Evolutionary conservation across 53 echinoderm and acorn worm species (phyloP), one percentile per base, ranked within the genome.

Genomic region (Temnopleurus reevesii): DNA sequence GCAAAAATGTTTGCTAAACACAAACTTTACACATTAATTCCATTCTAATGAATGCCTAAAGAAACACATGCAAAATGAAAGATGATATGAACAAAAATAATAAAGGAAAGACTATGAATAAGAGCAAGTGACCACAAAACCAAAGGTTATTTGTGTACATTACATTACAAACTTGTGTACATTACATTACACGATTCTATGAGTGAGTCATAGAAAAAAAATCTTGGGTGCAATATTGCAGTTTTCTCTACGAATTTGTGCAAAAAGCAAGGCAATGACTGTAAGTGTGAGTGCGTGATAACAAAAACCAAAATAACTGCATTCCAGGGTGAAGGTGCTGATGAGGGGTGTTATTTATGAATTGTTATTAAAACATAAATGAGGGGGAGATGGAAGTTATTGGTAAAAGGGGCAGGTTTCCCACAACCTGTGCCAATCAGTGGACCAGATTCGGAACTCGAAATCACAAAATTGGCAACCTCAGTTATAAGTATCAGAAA

Each of bases 351-450:
- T 27, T 23, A 5, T 23, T 45, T 31, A 53, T n/a, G 18, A 51
- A 24, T 24, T 24, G 53, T 27, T 46, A 81, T 60, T 46, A 86
- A 28, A 26, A 60, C 59, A 18, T 17, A 66, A 23, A 33, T 49
- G 51, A 49, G 33, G 47, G 35, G 18, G n/a, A 23, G 71, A 26
- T 13, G 36, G 61, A 60, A 34, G 71, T 35, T 34, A 84, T 6
- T 36, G 2, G 56, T 29, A 38, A 49, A 34, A 10, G 38, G 55
- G 82, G 82, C 2, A 12, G 45, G 86, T 60, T 87, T 66, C 88
- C 88, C 88, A 66, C 88, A 87, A 87, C 88, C 88, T 87, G 88
- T 87, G 88, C 88, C 88, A 87, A 2, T 87, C 88, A 87, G 71
- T 66, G 53, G 71, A 87, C 88, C 53, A 87, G 53, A 66, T 71